Evolutionary conservation across 23 tunicate species (phyloP).

Genomic region (Halocynthia aurantium): DNA sequence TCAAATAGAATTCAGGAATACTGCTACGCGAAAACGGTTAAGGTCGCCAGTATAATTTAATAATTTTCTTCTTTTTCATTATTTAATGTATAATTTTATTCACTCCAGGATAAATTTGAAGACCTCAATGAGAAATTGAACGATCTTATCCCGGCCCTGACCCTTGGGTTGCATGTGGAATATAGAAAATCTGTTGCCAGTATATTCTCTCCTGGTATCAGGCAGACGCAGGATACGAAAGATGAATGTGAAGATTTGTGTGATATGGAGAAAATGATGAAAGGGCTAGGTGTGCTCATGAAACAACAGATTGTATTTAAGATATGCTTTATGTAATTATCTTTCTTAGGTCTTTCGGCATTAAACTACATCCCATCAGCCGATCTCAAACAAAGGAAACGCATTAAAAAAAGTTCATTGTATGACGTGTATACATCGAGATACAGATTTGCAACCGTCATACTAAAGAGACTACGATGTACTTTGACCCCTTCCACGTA

Average conservation of each 20-base stretch:
- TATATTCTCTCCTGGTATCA: conserved; percentile 18
- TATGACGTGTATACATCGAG: conserved; percentile 48
- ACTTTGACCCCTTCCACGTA: conserved; percentile 32
- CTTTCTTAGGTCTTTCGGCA: conserved; percentile 48
- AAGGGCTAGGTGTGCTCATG: conserved; percentile 34
- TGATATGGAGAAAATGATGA: conserved; percentile 48
- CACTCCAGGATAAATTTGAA: conserved; percentile 52
- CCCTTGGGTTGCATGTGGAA: conserved; percentile 80
- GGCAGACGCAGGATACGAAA: conserved; percentile 57
- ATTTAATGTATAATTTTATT: neutral
- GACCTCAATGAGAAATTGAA: conserved; percentile 62
- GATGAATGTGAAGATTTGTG: conserved; percentile 67
- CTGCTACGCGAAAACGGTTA: conserved; percentile 52
- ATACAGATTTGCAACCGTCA: conserved; percentile 46
- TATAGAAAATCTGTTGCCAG: conserved; percentile 42
- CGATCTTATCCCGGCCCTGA: conserved; percentile 48
- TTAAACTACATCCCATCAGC: conserved; percentile 33
- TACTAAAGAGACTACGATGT: conserved; percentile 43
- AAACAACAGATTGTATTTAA: neutral
- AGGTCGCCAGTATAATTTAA: conserved; percentile 13
- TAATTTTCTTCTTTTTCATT: neutral
- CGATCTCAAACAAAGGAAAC: conserved; percentile 33
- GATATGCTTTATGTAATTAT: neutral
- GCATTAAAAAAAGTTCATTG: conserved; percentile 9
- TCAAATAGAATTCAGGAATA: conserved; percentile 40